phyloP scores from a whole-genome alignment of 53 echinoderm and acorn worm genomes.

The Antedon mediterranea region DNA sequence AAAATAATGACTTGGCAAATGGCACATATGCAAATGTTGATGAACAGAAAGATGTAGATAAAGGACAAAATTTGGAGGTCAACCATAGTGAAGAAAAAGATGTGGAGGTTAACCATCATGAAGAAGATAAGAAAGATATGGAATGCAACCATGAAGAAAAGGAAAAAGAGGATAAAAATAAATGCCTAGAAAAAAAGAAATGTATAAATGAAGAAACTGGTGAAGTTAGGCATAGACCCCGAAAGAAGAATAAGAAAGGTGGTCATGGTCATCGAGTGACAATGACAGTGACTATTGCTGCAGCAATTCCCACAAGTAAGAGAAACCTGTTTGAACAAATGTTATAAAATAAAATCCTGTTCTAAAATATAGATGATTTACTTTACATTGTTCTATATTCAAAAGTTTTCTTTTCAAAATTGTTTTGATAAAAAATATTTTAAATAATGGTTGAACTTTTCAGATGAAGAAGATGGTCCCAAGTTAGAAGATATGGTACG shows the following conservation, averaged over 20 bases:
- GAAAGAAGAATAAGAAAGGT: neutral
- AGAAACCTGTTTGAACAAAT: neutral
- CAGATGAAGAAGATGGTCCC: constrained; percentile 60
- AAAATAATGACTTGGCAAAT: neutral
- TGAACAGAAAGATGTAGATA: neutral
- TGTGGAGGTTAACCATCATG: neutral
- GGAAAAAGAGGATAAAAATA: too few species aligned
- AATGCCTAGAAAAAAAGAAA: too few species aligned
- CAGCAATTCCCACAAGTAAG: constrained; percentile 91
- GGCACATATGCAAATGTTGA: constrained; percentile 2
- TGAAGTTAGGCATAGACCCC: neutral
- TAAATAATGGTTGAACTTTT: neutral
- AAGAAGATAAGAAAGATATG: too few species aligned
- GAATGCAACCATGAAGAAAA: too few species aligned
- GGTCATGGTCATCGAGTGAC: constrained; percentile 78
- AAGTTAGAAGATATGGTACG: constrained; percentile 80
- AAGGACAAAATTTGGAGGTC: neutral
- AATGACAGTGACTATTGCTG: constrained; percentile 80
- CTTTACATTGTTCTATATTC: too few species aligned
- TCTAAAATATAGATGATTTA: too few species aligned
- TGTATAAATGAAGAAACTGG: constrained; percentile 15
- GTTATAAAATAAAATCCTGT: too few species aligned
- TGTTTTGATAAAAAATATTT: too few species aligned
- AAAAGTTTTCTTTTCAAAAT: too few species aligned
- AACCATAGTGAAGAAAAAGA: neutral